These are phyloP conservation scores for Troides helena DNA, from an alignment of 2,888 invertebrate species.

Conservation along the genomic window DNA sequence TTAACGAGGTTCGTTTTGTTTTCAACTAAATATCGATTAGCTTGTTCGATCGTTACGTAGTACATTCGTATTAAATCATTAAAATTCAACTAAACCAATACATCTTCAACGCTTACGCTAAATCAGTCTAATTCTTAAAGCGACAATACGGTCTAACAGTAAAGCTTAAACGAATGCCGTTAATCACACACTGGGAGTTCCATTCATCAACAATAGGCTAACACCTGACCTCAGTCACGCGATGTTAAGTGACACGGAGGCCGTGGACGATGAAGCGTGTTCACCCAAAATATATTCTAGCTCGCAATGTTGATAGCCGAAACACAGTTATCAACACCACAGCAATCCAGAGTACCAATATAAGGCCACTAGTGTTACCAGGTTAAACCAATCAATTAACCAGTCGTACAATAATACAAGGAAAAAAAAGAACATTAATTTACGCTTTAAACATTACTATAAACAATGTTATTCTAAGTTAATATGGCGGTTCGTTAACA, in stretches of 20 bases:
- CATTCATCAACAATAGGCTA: conserved; percentile 33
- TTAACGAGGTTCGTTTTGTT: conserved; percentile 23
- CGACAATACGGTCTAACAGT: conserved; percentile 75
- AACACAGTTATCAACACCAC: too few species aligned
- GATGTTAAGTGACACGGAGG: too few species aligned
- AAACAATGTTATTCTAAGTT: conserved; percentile 49
- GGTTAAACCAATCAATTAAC: conserved; percentile 46
- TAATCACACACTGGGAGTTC: conserved; percentile 73
- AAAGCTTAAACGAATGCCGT: conserved; percentile 74
- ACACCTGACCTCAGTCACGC: too few species aligned
- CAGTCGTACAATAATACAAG: conserved; percentile 41
- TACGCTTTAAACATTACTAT: conserved; percentile 38
- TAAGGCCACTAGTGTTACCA: conserved; percentile 65
- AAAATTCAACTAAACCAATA: conserved; percentile 70
- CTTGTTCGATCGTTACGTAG: conserved; percentile 62
- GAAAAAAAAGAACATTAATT: conserved; percentile 33
- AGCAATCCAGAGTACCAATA: conserved; percentile 34
- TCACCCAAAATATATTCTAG: too few species aligned
- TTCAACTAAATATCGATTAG: conserved; percentile 32
- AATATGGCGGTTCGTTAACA: conserved; percentile 54
- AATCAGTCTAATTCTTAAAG: conserved; percentile 81
- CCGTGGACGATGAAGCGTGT: too few species aligned
- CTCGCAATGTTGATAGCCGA: too few species aligned
- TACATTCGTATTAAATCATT: conserved; percentile 60
- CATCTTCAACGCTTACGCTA: conserved; percentile 75